phyloP scores from a whole-genome alignment of 1,140 invertebrate species.

The Drosophila jambulina region DNA sequence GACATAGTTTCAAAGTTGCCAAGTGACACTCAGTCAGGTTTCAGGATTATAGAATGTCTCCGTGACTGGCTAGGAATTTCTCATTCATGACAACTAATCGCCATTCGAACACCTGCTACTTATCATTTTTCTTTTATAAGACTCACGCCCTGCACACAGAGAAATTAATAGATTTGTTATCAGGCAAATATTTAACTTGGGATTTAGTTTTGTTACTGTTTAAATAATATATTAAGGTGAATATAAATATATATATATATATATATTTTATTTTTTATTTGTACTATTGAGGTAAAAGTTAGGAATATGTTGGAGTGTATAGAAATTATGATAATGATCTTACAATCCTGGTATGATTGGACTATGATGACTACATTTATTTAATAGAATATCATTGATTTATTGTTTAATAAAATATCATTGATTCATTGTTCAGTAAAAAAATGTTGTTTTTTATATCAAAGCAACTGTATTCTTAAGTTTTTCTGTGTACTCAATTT shows the following conservation, averaged over 20 bases:
- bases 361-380: background rate
- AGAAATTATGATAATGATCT: too few relatives aligned
- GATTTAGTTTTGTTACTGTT: background rate
- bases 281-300: background rate
- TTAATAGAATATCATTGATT: background rate
- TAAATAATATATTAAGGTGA: background rate
- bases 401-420: background rate
- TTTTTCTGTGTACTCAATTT: constrained; percentile 5
- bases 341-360: background rate
- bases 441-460: background rate
- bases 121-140: constrained; percentile 6
- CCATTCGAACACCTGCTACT: constrained; percentile 5
- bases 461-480: background rate
- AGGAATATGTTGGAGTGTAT: background rate
- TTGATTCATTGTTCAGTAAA: background rate
- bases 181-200: background rate
- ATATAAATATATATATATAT: too few relatives aligned
- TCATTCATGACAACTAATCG: constrained; percentile 12
- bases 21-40: constrained; percentile 11
- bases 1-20: background rate
- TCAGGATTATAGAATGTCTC: background rate
- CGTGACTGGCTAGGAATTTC: constrained; percentile 5
- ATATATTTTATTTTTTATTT: too few relatives aligned
- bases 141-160: background rate
- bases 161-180: background rate